Evolutionary conservation across 2,113 vertebrate genomes (phyloP).

Genomic region (Leucosticte australis): DNA sequence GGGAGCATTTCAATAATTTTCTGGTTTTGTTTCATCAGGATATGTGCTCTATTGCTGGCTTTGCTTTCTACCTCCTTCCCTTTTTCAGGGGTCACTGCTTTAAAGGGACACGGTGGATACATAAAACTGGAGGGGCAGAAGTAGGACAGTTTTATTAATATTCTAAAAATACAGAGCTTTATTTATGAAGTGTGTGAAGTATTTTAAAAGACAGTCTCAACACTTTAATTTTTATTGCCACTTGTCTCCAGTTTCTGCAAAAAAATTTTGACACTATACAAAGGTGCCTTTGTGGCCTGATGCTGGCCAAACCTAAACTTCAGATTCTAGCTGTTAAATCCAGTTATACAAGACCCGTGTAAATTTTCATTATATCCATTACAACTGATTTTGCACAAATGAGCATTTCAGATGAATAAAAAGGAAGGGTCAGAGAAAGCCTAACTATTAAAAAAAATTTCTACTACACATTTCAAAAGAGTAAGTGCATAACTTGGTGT

Average conservation of each 20-base stretch:
- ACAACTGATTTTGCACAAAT: conserved; percentile 32
- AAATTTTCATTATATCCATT: conserved; percentile 41
- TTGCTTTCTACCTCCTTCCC: background rate
- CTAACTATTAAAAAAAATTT: background rate
- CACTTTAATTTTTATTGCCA: conserved; percentile 62
- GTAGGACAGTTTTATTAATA: conserved; percentile 51
- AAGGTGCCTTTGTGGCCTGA: conserved; percentile 53
- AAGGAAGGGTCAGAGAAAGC: background rate
- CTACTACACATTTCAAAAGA: background rate
- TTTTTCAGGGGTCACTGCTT: background rate
- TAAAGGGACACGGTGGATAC: background rate
- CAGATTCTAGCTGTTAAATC: background rate
- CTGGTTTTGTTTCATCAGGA: background rate
- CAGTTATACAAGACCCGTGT: conserved; percentile 38
- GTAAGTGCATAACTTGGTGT: background rate
- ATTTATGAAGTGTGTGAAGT: conserved; percentile 62
- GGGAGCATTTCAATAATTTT: background rate
- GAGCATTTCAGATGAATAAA: conserved; percentile 22
- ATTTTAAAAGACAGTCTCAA: conserved; percentile 63
- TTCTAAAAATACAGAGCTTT: conserved; percentile 40
- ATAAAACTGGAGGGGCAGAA: background rate
- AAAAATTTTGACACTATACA: background rate
- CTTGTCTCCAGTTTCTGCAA: conserved; percentile 53
- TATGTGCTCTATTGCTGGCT: background rate
- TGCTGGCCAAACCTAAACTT: conserved; percentile 6